Base-by-base conservation (phyloP, 1,140 invertebrate genomes). In the Nebria ingens region DNA sequence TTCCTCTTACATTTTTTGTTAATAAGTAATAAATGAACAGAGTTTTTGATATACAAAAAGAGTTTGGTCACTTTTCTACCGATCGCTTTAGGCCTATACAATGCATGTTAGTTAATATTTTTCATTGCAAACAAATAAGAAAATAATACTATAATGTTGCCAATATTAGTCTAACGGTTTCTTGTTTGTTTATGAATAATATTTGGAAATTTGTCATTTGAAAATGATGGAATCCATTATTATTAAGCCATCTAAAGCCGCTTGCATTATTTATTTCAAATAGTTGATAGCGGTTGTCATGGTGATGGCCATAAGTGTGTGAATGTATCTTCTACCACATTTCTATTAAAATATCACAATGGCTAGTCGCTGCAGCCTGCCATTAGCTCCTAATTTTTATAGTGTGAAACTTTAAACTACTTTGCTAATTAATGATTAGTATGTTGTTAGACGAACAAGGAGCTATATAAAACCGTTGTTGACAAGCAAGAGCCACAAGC, bases 301-400 rank as follows among this genome's bases (percentile, higher is more conserved):
- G 6, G 40, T 45, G 40, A 45, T 45, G 40, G 40, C 40, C 40
- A 17, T 45, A 12, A 34, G 17, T 45, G 4, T 6, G 25, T 45
- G 17, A 11, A 17, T 45, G 40, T 45, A 11, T 45, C 6, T 45
- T n/a, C 40, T 45, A 45, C 40, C 40, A 45, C 15, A 17, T 45
- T 45, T 45, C 40, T 45, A 45, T 45, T 9, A 45, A 45, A 45
- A 45, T 45, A 45, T 45, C 40, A 45, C 40, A 45, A 45, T 45
- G 40, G 40, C 40, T 45, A 45, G 40, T 45, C 15, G 40, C 40
- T 45, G 40, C 17, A 45, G 40, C 40, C 40, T 45, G 40, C 40
- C 40, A 45, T 45, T 3, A 45, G 40, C 40, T 45, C 40, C 40
- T 45, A 45, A 17, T 4, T 12, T 6, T 17, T 12, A 11, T 34